These are phyloP conservation scores for Haliclona indistincta DNA, from an alignment of 37 sponge, comb jelly and placozoan genomes.

Conservation along the genomic window DNA sequence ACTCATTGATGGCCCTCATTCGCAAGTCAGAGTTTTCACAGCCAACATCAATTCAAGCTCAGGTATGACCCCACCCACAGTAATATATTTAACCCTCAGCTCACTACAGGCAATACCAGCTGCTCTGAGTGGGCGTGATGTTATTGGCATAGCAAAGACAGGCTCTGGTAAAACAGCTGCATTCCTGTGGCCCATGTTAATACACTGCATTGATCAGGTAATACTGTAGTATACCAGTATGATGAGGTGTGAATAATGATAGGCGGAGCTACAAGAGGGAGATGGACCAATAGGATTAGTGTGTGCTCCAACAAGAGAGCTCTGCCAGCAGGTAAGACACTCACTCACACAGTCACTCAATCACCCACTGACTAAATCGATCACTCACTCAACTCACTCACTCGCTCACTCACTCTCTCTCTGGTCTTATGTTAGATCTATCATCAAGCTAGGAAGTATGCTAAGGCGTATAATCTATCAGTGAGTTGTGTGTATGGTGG, in stretches of 20 bases:
- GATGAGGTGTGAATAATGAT: neutral
- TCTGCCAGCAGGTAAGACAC: constrained; percentile 86
- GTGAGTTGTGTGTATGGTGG: constrained; percentile 93
- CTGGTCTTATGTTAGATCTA: constrained; percentile 90
- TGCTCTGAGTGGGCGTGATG: constrained; percentile 86
- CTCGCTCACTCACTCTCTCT: neutral
- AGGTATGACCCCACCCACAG: constrained; percentile 42
- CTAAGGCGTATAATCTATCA: constrained; percentile 80
- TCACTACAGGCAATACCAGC: constrained; percentile 62
- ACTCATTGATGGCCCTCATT: constrained; percentile 69
- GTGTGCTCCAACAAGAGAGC: constrained; percentile 96
- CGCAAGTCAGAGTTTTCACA: constrained; percentile 86
- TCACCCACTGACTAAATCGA: neutral
- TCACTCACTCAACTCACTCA: neutral
- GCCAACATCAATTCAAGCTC: constrained; percentile 95
- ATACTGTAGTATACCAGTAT: neutral
- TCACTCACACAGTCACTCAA: neutral
- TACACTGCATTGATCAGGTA: constrained; percentile 93
- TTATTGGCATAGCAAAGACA: constrained; percentile 96
- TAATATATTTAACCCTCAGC: neutral
- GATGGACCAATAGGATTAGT: constrained; percentile 97
- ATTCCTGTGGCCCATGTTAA: constrained; percentile 87
- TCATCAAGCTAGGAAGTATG: constrained; percentile 87
- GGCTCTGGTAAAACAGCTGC: constrained; percentile 98
- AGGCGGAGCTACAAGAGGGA: constrained; percentile 87